Percentiles rank a stretch among this genome's conserved stretches.
phyloP scores from a whole-genome alignment of 2,113 vertebrate species.

The Alces alces region DNA sequence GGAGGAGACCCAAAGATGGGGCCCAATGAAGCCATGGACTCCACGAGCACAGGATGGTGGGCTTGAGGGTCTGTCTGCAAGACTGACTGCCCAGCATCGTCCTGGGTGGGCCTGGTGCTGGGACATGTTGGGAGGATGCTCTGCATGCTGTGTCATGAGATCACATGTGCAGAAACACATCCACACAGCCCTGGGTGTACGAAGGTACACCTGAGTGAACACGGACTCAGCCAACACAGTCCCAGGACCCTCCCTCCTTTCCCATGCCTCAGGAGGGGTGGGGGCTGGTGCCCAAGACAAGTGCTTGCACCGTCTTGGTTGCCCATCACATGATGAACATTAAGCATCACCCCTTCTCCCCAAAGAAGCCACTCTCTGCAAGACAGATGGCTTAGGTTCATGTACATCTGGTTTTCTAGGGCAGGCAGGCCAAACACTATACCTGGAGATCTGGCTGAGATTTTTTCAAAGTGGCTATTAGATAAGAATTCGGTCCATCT shows the following conservation, averaged over 20 bases:
- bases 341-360: not conserved
- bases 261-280: fast-evolving
- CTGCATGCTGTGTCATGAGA: not conserved
- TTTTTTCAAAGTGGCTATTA: not conserved
- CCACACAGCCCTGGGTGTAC: not conserved
- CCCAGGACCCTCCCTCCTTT: not conserved
- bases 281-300: fast-evolving
- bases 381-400: not conserved
- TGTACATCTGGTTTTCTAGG: too few species aligned
- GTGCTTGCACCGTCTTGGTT: not conserved
- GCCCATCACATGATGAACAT: not conserved
- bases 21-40: fast-evolving
- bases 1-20: not conserved
- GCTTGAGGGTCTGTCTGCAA: not conserved
- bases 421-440: not conserved
- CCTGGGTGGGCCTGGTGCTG: not conserved
- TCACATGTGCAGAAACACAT: not conserved
- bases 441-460: not conserved
- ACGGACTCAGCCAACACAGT: not conserved
- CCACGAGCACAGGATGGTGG: fast-evolving
- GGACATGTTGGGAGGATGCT: not conserved
- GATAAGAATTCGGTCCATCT: not conserved
- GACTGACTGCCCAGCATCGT: not conserved
- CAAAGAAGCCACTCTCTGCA: not conserved
- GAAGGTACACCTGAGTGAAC: not conserved